A percentile compares a stretch with the other conserved stretches of the same genome.
Conservation (phyloP, 1,140 invertebrate species). For the Tribolium castaneum region DNA sequence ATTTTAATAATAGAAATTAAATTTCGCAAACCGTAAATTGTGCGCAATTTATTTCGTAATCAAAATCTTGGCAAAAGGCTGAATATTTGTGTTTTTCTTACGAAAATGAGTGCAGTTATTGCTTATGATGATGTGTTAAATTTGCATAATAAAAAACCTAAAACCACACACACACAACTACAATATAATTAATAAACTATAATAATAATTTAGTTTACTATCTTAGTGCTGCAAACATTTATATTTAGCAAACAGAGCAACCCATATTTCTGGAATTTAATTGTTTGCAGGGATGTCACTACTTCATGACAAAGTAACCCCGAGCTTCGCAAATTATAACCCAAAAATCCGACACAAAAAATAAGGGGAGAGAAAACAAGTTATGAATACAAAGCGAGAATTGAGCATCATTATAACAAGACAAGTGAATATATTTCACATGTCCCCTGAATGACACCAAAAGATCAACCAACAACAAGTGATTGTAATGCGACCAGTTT, state of each 20-base stretch:
- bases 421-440: conserved; percentile 24
- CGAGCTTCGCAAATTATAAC: neutral
- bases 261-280: conserved; percentile 6
- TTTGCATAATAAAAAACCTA: neutral
- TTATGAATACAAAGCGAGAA: conserved; percentile 30
- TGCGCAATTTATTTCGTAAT: conserved; percentile 15
- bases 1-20: conserved; percentile 10
- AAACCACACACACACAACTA: too few relatives aligned
- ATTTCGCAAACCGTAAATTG: conserved; percentile 16
- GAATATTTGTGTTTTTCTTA: neutral
- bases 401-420: conserved; percentile 19
- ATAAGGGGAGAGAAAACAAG: conserved; percentile 25
- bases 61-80: neutral
- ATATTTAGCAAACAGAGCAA: conserved; percentile 9
- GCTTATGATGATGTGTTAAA: neutral
- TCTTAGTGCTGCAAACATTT: conserved; percentile 6
- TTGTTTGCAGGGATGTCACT: neutral
- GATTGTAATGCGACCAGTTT: conserved; percentile 11
- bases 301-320: neutral
- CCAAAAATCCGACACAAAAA: conserved; percentile 22
- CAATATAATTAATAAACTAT: neutral
- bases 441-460: conserved; percentile 9
- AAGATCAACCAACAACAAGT: conserved; percentile 15
- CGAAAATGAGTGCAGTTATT: conserved; percentile 5
- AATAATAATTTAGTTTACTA: conserved; percentile 5